These are phyloP conservation scores for Tragelaphus buxtoni DNA, from an alignment of 2,113 vertebrate species.

Conservation along the genomic window DNA sequence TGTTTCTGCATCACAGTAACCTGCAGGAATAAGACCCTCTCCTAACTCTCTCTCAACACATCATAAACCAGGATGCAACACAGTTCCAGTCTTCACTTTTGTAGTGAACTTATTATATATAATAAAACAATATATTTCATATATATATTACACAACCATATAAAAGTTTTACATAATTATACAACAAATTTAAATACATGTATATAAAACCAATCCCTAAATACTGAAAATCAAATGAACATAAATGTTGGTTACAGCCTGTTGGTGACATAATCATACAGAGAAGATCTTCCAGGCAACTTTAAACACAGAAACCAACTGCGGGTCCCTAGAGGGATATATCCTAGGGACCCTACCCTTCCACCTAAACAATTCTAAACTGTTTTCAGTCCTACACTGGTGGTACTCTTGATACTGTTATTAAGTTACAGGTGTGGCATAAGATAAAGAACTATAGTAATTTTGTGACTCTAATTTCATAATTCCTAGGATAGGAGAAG, in stretches of 20 bases:
- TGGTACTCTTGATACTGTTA: no score
- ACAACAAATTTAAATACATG: background rate
- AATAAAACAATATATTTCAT: background rate
- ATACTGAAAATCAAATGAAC: background rate
- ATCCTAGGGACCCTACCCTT: background rate
- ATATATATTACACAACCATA: background rate
- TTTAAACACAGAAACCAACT: background rate
- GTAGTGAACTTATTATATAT: background rate
- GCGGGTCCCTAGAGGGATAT: background rate
- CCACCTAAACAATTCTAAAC: background rate
- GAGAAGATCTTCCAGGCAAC: background rate
- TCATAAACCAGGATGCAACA: background rate
- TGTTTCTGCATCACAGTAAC: background rate
- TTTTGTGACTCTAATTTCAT: background rate
- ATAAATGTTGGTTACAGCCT: background rate
- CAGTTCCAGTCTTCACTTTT: background rate
- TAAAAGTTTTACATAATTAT: background rate
- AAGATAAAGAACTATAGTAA: background rate
- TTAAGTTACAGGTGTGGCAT: background rate
- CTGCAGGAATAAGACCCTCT: background rate
- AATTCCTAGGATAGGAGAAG: background rate
- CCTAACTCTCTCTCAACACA: background rate
- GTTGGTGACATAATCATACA: accelerated
- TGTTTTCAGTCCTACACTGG: background rate
- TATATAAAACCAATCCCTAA: background rate